Conservation (phyloP, 2,888 invertebrate species). For the Tipula confusa region DNA sequence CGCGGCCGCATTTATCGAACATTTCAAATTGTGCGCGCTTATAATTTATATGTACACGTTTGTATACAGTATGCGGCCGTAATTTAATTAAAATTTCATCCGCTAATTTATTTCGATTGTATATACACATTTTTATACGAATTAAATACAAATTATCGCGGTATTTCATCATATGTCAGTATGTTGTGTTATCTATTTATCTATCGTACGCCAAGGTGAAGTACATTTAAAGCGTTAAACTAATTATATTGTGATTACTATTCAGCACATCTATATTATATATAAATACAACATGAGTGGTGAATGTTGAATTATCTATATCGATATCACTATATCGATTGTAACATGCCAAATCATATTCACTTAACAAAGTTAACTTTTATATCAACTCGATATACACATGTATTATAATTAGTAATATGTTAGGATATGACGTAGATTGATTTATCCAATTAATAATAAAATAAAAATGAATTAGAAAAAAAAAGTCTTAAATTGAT, state of each 20-base stretch:
- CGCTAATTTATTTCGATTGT: not conserved
- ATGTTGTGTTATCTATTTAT: not conserved
- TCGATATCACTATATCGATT: not conserved
- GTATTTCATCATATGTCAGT: not conserved
- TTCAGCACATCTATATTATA: not conserved
- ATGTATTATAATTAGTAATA: not conserved
- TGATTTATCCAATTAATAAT: not conserved
- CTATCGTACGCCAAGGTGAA: not conserved
- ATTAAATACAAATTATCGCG: not conserved
- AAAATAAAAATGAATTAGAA: not conserved
- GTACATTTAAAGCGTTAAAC: not conserved
- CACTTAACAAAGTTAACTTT: not conserved
- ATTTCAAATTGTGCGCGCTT: not conserved
- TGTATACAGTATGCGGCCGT: not conserved
- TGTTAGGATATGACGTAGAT: not conserved
- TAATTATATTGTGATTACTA: not conserved
- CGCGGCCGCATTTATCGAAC: not conserved
- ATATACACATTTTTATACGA: not conserved
- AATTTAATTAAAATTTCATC: not conserved
- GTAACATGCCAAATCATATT: not conserved
- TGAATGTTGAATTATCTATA: not conserved
- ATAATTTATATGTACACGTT: not conserved
- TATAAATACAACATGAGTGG: no score
- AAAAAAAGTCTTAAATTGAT: conserved; percentile 1
- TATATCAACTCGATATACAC: not conserved